Evolutionary conservation across 2,113 vertebrate species (phyloP).

Genomic region (Platysteira castanea): DNA sequence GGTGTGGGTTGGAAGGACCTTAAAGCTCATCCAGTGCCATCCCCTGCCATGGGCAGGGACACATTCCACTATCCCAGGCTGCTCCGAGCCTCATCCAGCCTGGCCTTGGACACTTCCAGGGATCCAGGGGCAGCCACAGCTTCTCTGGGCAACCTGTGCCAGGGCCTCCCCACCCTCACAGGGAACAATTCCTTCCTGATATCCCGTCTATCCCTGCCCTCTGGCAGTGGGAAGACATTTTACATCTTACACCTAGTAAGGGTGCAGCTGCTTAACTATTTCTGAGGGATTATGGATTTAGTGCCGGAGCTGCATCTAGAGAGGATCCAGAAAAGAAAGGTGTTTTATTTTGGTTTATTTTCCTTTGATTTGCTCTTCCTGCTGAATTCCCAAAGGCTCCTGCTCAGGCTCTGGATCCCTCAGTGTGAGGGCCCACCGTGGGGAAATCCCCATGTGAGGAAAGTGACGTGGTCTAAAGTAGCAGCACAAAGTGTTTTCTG

Average conservation of each 20-base stretch:
- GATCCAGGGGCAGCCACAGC: not conserved
- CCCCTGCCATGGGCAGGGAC: not conserved
- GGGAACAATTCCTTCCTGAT: not conserved
- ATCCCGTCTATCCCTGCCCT: not conserved
- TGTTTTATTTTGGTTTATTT: not conserved
- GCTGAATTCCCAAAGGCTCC: accelerated
- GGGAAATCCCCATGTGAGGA: accelerated
- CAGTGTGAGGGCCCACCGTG: accelerated
- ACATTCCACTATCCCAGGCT: accelerated
- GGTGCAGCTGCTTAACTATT: not conserved
- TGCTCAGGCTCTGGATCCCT: not conserved
- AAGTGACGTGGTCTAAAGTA: accelerated
- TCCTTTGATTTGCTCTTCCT: not conserved
- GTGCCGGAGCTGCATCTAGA: not conserved
- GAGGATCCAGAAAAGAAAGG: not conserved
- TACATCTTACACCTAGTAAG: not conserved
- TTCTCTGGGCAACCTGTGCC: not conserved
- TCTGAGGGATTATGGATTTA: not conserved
- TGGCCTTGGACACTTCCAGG: not conserved
- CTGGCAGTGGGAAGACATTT: not conserved
- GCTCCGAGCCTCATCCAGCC: accelerated
- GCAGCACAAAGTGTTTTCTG: not conserved
- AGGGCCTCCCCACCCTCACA: not conserved
- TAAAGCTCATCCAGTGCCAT: not conserved
- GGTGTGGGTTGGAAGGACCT: not conserved